A percentile compares a stretch with the other conserved stretches of the same genome.
These are phyloP conservation scores for Operophtera brumata DNA, from an alignment of 2,888 invertebrate species.

Conservation along the genomic window DNA sequence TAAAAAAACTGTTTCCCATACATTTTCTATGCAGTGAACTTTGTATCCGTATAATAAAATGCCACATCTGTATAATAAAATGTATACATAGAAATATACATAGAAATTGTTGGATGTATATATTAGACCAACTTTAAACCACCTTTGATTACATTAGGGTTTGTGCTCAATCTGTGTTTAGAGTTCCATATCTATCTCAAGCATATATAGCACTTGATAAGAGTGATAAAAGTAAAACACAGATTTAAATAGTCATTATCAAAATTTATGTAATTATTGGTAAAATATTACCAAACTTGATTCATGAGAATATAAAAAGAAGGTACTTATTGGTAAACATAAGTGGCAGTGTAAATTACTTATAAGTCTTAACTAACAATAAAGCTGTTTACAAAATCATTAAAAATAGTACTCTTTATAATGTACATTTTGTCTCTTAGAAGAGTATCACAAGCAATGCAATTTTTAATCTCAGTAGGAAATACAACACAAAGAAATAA, in stretches of 20 bases:
- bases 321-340: constrained; percentile 55
- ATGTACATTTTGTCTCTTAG: constrained; percentile 38
- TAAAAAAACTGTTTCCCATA: too few species aligned
- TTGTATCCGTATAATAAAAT: too few species aligned
- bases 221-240: constrained; percentile 22
- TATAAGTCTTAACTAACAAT: constrained; percentile 51
- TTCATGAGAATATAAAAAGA: constrained; percentile 39
- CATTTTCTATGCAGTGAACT: too few species aligned
- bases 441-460: constrained; percentile 66
- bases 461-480: constrained; percentile 40
- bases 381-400: constrained; percentile 47
- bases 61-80: too few species aligned
- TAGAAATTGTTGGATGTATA: too few species aligned
- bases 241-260: constrained; percentile 42
- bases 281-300: constrained; percentile 35
- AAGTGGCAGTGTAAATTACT: constrained; percentile 74
- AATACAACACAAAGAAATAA: constrained; percentile 23
- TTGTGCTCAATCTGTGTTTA: background rate
- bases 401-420: constrained; percentile 42
- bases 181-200: background rate
- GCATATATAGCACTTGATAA: background rate
- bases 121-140: too few species aligned
- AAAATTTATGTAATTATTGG: constrained; percentile 42
- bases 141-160: background rate
- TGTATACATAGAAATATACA: too few species aligned